Evolutionary conservation across 2,797 vertebrate genomes (phyloP).

Genomic region (Poecilia picta): DNA sequence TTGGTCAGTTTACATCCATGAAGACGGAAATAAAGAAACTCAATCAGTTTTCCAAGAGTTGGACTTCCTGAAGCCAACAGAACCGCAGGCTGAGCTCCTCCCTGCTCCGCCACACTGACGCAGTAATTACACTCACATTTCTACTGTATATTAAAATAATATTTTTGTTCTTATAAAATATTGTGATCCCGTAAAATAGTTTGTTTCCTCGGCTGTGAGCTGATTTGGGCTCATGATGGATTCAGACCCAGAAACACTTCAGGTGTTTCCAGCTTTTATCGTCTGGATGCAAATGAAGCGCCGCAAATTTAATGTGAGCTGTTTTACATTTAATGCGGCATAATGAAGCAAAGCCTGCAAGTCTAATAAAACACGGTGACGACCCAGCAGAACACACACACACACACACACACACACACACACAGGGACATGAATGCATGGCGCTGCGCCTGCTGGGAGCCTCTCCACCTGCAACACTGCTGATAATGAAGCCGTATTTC

Average conservation of each 20-base stretch:
- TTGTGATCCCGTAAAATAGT: background rate
- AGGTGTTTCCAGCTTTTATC: background rate
- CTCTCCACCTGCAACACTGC: slow-evolving; percentile 72
- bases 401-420: background rate
- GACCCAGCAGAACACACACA: background rate
- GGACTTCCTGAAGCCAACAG: background rate
- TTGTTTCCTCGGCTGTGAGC: no score
- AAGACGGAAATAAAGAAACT: no score
- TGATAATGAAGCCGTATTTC: slow-evolving; percentile 77
- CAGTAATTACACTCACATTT: background rate
- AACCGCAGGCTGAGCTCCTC: background rate
- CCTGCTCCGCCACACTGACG: background rate
- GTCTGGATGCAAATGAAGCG: slow-evolving; percentile 18
- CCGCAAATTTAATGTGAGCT: slow-evolving; percentile 9
- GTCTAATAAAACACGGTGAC: slow-evolving; percentile 19
- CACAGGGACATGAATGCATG: background rate
- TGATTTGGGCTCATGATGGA: no score
- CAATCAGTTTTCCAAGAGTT: no score
- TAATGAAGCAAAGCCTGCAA: slow-evolving; percentile 22
- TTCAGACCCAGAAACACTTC: background rate
- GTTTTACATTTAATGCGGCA: slow-evolving; percentile 38
- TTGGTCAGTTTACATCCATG: no score
- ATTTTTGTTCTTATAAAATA: background rate
- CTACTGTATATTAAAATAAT: background rate
- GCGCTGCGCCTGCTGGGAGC: slow-evolving; percentile 44